Evolutionary conservation across 2,888 invertebrate genomes (phyloP), one percentile per base, ranked within the genome.

Genomic region (Alcis repandata): DNA sequence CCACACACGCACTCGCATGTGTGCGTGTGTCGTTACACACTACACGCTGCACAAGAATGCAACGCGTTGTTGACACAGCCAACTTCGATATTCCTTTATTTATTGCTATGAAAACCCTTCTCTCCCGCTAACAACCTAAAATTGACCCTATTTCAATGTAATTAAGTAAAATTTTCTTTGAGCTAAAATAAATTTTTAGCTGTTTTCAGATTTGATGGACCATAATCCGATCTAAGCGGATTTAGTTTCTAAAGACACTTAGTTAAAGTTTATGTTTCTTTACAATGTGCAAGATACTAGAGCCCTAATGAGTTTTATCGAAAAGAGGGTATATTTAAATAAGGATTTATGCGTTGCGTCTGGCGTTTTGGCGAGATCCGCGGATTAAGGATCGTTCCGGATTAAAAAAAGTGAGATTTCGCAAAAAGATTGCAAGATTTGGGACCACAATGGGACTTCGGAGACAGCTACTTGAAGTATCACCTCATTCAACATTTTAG

Each of bases 71-170:
- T 93, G 93, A 92, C 92, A 93, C 92, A 91, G 86, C 88, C 90
- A 91, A 89, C 92, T 91, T 91, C 92, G 91, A 92, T 93, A 92
- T 91, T 92, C 91, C 91, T 93, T 93, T 93, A 93, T 93, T 92
- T 93, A 93, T 92, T 89, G 84, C 91, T 90, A 91, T 91, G 91
- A 92, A 92, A 92, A 89, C 91, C 88, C 85, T 87, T 87, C 79
- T 69, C 71, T 19, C 68, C 61, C 17, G 27, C 51, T 32, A 2
- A 7, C 71, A 71, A 1, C 19, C 27, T 0, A 84, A 69, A 71
- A 49, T 66, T 41, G 69, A 79, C 83, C 63, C 67, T 81, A 84
- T 4, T 0, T 0, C 0, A 0, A 1, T 0, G 0, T 0, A 0
- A 0, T 62, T 76, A 62, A 75, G 74, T 67, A 22, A 17, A 71